These are phyloP conservation scores for Spilosoma lubricipeda DNA, from an alignment of 2,888 invertebrate species.

Conservation along the genomic window DNA sequence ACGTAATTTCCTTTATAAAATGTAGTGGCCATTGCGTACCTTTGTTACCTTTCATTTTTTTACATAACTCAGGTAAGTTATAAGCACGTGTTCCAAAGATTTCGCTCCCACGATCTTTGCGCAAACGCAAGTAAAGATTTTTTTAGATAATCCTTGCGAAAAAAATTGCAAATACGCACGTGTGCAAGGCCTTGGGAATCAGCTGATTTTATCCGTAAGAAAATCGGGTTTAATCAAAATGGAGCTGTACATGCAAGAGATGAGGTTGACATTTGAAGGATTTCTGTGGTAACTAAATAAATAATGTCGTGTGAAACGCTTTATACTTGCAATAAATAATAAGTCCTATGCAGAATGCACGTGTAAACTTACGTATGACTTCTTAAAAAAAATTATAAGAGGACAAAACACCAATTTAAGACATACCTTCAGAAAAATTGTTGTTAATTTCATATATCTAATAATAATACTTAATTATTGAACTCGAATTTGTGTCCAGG, in stretches of 20 bases:
- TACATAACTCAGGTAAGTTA: conserved; percentile 65
- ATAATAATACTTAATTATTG: no score
- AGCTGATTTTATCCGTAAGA: conserved; percentile 64
- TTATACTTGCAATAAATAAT: conserved; percentile 31
- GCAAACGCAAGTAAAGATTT: conserved; percentile 69
- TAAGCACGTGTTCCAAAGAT: conserved; percentile 66
- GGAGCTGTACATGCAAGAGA: background rate
- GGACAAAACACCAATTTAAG: background rate
- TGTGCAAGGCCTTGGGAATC: conserved; percentile 75
- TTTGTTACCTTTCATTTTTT: conserved; percentile 53
- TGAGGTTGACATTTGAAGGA: conserved; percentile 11
- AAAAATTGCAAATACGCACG: conserved; percentile 76
- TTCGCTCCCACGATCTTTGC: conserved; percentile 76
- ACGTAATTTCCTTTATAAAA: conserved; percentile 31
- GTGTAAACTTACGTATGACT: conserved; percentile 31
- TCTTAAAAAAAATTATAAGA: background rate
- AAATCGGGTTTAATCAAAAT: background rate
- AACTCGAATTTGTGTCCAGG: no score
- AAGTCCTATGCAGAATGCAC: conserved; percentile 37
- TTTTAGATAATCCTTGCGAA: conserved; percentile 59
- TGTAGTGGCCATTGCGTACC: conserved; percentile 39
- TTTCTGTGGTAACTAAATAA: background rate
- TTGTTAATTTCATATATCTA: background rate
- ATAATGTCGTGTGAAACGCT: conserved; percentile 31
- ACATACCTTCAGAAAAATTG: background rate